A percentile compares a stretch with the other conserved stretches of the same genome.
Evolutionary conservation across 2,888 invertebrate species (phyloP).

Genomic region (Eupithecia subumbrata): DNA sequence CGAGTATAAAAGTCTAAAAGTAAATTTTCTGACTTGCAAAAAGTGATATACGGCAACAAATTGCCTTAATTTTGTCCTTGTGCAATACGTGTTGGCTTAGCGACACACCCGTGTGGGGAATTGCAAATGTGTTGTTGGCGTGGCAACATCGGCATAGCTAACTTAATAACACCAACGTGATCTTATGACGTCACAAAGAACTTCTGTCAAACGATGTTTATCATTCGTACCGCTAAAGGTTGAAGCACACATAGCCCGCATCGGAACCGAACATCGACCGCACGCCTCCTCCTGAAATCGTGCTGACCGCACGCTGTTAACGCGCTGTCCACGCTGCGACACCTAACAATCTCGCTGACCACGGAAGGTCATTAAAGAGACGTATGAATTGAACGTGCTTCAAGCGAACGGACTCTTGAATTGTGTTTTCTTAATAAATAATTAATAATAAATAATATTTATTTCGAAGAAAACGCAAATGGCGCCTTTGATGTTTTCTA

Average conservation of each 20-base stretch:
- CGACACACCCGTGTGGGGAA: constrained; percentile 26
- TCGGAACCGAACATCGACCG: background rate
- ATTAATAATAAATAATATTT: too few relatives aligned
- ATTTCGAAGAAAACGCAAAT: too few relatives aligned
- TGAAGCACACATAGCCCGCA: background rate
- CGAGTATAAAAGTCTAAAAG: too few relatives aligned
- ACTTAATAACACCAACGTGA: background rate
- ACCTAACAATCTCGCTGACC: background rate
- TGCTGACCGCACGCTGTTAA: background rate
- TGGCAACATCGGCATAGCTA: constrained; percentile 1
- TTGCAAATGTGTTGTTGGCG: constrained; percentile 30
- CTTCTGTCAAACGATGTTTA: background rate
- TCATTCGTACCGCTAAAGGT: background rate
- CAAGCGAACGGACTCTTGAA: too few relatives aligned
- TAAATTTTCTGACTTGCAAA: background rate
- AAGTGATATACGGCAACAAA: background rate
- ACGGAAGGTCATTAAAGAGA: background rate
- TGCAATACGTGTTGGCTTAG: constrained; percentile 15
- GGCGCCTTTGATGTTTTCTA: too few relatives aligned
- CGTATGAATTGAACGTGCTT: too few relatives aligned
- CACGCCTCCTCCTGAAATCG: background rate
- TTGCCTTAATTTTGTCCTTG: constrained; percentile 9
- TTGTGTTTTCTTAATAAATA: too few relatives aligned
- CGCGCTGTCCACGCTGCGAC: background rate
- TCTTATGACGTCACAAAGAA: background rate